Evolutionary conservation across 2,888 invertebrate species (phyloP).

Genomic region (Synanthedon formicaeformis): DNA sequence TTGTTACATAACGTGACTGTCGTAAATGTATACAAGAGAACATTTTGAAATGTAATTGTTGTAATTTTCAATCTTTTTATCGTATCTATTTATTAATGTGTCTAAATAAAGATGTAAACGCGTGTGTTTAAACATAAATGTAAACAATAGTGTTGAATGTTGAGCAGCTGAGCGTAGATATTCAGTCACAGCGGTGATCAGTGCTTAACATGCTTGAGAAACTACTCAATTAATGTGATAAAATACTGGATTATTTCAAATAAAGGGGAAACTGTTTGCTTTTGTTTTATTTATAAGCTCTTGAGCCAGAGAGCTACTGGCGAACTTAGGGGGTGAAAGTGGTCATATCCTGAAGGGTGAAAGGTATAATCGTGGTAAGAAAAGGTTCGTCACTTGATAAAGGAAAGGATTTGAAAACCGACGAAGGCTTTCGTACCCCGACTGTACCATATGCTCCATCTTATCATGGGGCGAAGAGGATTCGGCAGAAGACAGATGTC

Average conservation of each 20-base stretch:
- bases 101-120: constrained; percentile 1
- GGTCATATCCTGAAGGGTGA: too few relatives aligned
- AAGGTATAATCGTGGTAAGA: too few relatives aligned
- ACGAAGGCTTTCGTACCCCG: too few relatives aligned
- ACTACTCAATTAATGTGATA: constrained; percentile 59
- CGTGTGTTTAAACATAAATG: constrained; percentile 1
- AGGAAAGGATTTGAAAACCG: too few relatives aligned
- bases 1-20: constrained; percentile 8
- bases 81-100: constrained; percentile 1
- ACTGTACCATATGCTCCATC: too few relatives aligned
- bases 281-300: not conserved
- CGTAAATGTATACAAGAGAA: constrained; percentile 5
- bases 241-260: constrained; percentile 58
- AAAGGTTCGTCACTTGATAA: too few relatives aligned
- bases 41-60: not conserved
- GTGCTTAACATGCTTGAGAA: constrained; percentile 52
- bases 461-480: too few relatives aligned
- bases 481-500: too few relatives aligned
- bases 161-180: constrained; percentile 18
- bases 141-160: constrained; percentile 10
- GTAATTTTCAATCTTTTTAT: too few relatives aligned
- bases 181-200: not conserved
- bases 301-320: too few relatives aligned
- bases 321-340: too few relatives aligned
- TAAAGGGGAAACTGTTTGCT: constrained; percentile 49